A percentile compares a stretch with the other conserved stretches of the same genome.
Conservation (phyloP, 1,140 invertebrate species). For the Drosophila guanche region DNA sequence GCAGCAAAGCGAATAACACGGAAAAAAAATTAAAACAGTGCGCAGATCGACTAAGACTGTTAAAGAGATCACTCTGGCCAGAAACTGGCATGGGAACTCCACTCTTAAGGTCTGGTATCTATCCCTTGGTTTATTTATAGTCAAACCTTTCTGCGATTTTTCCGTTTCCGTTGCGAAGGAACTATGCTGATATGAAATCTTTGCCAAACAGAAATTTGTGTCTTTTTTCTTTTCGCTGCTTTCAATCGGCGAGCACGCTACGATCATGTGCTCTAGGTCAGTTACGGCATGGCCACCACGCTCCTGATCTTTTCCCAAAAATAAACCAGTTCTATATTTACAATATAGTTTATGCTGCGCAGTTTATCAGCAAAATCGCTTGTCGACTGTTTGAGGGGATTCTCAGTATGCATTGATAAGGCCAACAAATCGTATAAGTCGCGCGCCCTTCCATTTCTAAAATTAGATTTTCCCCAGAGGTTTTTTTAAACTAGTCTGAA, state of each 20-base stretch:
- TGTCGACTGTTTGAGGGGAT: constrained; percentile 13
- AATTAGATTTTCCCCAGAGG: constrained; percentile 54
- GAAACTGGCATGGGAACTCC: background rate
- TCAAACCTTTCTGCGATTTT: constrained; percentile 11
- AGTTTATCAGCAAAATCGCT: constrained; percentile 56
- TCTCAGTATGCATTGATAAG: constrained; percentile 56
- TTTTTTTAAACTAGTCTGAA: constrained; percentile 21
- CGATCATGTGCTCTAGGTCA: constrained; percentile 77
- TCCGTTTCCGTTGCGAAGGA: constrained; percentile 41
- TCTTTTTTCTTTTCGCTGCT: background rate
- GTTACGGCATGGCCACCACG: constrained; percentile 61
- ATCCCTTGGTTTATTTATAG: constrained; percentile 7
- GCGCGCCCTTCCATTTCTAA: constrained; percentile 66
- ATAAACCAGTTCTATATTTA: constrained; percentile 75
- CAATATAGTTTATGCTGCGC: constrained; percentile 75
- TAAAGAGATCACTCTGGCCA: constrained; percentile 5
- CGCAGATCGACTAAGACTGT: constrained; percentile 6
- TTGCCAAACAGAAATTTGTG: constrained; percentile 22
- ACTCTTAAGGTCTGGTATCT: constrained; percentile 1
- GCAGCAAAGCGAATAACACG: constrained; percentile 21
- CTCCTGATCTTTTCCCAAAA: constrained; percentile 51
- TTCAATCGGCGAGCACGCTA: constrained; percentile 58
- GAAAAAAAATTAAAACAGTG: constrained; percentile 24
- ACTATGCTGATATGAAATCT: background rate
- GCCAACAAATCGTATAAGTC: constrained; percentile 25